Percentiles rank a stretch among this genome's conserved stretches.
These are phyloP conservation scores for Oscheius onirici DNA, from an alignment of 2,888 invertebrate species.

Conservation along the genomic window DNA sequence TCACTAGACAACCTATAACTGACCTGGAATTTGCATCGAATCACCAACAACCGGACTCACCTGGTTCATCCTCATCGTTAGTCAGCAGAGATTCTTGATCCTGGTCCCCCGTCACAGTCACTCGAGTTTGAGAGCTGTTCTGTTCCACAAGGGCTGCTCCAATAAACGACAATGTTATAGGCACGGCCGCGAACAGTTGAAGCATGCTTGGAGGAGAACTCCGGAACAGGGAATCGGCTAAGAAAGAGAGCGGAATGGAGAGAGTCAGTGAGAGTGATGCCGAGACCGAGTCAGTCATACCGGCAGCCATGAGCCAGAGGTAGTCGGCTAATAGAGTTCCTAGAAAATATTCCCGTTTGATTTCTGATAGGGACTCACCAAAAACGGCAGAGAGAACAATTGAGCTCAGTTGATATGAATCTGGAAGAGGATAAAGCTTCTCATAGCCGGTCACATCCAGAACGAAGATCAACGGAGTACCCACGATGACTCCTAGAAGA, in stretches of 20 bases:
- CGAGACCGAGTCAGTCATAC: constrained; percentile 88
- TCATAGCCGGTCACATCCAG: constrained; percentile 84
- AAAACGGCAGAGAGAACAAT: constrained; percentile 47
- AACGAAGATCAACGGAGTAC: constrained; percentile 90
- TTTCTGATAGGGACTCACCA: no score
- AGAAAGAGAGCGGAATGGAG: constrained; percentile 87
- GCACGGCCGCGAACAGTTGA: constrained; percentile 83
- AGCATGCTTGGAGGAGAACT: constrained; percentile 74
- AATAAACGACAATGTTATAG: constrained; percentile 82
- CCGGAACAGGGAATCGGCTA: constrained; percentile 79
- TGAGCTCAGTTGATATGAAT: constrained; percentile 80
- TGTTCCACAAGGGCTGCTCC: constrained; percentile 78
- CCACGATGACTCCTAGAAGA: constrained; percentile 84
- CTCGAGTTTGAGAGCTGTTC: neutral
- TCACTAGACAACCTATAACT: no score
- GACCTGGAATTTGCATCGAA: no score
- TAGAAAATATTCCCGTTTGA: no score
- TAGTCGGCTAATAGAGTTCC: constrained; percentile 91
- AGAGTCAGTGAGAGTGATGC: constrained; percentile 87
- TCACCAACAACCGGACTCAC: neutral
- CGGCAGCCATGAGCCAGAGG: constrained; percentile 93
- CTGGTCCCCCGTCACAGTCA: neutral
- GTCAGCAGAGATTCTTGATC: constrained; percentile 15
- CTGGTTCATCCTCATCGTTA: neutral
- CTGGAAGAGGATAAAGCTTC: constrained; percentile 83